Evolutionary conservation across 2,797 vertebrate genomes (phyloP).

Genomic region (Muraenolepis orangiensis): DNA sequence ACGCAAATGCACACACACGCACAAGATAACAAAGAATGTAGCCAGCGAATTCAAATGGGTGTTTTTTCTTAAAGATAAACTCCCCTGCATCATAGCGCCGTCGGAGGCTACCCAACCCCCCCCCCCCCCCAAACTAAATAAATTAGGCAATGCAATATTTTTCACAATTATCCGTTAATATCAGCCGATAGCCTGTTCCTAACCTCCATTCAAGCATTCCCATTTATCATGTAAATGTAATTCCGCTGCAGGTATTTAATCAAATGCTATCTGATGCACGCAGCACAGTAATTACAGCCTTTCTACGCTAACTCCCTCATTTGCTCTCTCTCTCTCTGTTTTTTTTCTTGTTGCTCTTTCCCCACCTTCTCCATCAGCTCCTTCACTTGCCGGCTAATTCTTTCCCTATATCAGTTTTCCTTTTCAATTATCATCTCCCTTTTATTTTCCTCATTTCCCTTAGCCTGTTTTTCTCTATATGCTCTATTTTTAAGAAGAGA

Average conservation of each 20-base stretch:
- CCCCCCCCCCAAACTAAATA: slow-evolving; percentile 77
- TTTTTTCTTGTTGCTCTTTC: slow-evolving; percentile 9
- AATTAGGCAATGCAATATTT: slow-evolving; percentile 80
- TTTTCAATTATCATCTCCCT: slow-evolving; percentile 3
- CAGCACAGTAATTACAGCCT: slow-evolving; percentile 85
- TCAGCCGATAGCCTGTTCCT: slow-evolving; percentile 80
- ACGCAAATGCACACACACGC: slow-evolving; percentile 23
- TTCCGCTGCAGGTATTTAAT: slow-evolving; percentile 93
- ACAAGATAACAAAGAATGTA: slow-evolving; percentile 41
- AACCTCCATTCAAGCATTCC: slow-evolving; percentile 77
- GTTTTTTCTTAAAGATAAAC: slow-evolving; percentile 75
- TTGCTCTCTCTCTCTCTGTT: slow-evolving; percentile 54
- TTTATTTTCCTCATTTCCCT: slow-evolving; percentile 39
- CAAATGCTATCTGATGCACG: slow-evolving; percentile 90
- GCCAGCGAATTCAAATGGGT: slow-evolving; percentile 66
- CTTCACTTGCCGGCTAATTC: neutral
- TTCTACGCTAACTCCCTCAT: slow-evolving; percentile 73
- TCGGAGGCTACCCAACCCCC: slow-evolving; percentile 47
- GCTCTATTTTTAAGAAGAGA: slow-evolving; percentile 48
- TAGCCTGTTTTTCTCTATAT: slow-evolving; percentile 37
- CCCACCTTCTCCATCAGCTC: slow-evolving; percentile 2
- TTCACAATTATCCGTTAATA: slow-evolving; percentile 81
- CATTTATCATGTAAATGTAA: slow-evolving; percentile 94
- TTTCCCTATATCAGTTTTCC: neutral
- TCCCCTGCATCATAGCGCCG: slow-evolving; percentile 57